These are phyloP conservation scores for Microplitis demolitor DNA, from an alignment of 1,140 invertebrate genomes.

Conservation along the genomic window DNA sequence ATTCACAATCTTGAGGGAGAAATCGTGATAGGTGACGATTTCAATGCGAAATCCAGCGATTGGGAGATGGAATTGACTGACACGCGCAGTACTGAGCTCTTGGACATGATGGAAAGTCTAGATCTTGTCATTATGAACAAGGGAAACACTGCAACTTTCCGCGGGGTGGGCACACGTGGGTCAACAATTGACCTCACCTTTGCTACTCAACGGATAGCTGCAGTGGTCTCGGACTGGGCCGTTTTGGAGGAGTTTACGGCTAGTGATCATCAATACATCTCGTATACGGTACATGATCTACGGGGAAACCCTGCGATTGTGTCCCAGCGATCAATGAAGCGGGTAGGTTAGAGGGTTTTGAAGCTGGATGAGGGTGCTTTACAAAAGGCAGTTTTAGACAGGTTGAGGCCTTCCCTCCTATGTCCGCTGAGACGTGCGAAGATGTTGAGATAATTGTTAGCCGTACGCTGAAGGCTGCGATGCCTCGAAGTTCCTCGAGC, in stretches of 20 bases:
- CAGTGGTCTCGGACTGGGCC: not conserved
- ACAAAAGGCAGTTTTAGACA: slow-evolving; percentile 13
- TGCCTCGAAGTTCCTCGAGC: not conserved
- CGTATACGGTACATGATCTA: not conserved
- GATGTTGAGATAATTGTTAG: not conserved
- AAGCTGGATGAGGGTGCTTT: slow-evolving; percentile 10
- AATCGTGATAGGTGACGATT: not conserved
- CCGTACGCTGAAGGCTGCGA: not conserved
- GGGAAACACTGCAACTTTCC: slow-evolving; percentile 22
- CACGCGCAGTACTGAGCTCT: not conserved
- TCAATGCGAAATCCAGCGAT: not conserved
- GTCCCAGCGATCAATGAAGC: not conserved
- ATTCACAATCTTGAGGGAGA: not conserved
- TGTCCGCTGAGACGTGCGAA: not conserved
- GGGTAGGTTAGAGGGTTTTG: not conserved
- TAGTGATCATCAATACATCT: not conserved
- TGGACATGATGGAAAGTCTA: not conserved
- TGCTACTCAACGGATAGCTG: not conserved
- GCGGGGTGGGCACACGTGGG: not conserved
- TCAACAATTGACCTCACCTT: not conserved
- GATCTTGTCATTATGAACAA: not conserved
- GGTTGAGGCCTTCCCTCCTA: not conserved
- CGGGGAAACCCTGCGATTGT: not conserved
- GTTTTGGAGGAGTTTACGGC: not conserved
- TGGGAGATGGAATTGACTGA: not conserved